Base-by-base conservation (phyloP, 1,140 invertebrate genomes). In the Akabosia matsudoensis region DNA sequence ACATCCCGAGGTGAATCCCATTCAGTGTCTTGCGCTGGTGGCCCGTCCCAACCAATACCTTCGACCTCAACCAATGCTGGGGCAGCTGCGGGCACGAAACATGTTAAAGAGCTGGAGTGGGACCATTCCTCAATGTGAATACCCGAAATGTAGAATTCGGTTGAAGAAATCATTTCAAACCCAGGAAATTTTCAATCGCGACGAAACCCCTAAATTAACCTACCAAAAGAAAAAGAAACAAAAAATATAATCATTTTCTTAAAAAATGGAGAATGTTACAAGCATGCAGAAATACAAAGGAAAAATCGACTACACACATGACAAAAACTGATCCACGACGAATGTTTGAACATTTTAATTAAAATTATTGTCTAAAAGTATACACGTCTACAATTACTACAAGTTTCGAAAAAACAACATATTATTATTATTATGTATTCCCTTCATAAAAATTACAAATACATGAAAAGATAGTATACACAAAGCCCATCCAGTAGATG, bases 101-200 rank as follows among this genome's bases (percentile, higher is more conserved):
- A 84, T 80, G 79, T 74, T 30, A 83, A 84, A 74, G 87, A 89
- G 75, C 83, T 90, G 52, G 89, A 90, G 81, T 90, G 89, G 89
- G 89, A 90, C 83, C 88, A 90, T 83, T 89, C 89, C 61, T 86
- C 86, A 76, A 88, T 88, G 81, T 88, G 86, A 86, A 81, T 75
- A 34, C 31, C 28, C 52, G 45, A 72, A 34, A 18, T 37, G 33
- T 72, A 34, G 33, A 24, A 72, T 72, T 72, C 31, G 24, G 31
- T 7, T 67, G 61, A 67, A 67, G 13, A 4, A 7, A 13, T 67
- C n/a, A n/a, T 67, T 67, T 30, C 26, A 67, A 30, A 67, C 10
- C 31, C 31, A 67, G 31, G 18, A 45, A 45, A 45, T n/a, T n/a
- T n/a, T n/a, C n/a, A n/a, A n/a, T 10, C 37, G 18, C 37, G 37